Conservation (phyloP, 2,797 vertebrate genomes). For the Telmatherina bonti region DNA sequence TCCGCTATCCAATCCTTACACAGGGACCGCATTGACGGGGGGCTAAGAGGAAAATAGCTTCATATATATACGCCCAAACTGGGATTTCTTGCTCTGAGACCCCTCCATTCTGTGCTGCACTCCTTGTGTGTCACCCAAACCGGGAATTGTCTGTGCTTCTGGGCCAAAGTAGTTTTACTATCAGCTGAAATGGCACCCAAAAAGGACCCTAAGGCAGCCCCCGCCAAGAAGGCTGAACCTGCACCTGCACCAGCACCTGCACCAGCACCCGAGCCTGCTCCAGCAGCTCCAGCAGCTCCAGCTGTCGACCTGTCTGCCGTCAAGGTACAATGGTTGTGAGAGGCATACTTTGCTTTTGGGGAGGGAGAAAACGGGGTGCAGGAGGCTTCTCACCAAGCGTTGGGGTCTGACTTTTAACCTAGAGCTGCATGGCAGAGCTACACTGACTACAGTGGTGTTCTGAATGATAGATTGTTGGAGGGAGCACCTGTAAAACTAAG, state of each 20-base stretch:
- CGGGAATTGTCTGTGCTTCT: conserved; percentile 70
- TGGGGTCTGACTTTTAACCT: conserved; percentile 17
- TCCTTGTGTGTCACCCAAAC: conserved; percentile 75
- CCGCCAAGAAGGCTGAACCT: conserved; percentile 80
- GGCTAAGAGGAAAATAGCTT: conserved; percentile 76
- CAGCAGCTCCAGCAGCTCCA: conserved; percentile 41
- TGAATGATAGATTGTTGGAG: too few relatives aligned
- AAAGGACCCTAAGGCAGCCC: conserved; percentile 84
- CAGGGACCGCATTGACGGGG: conserved; percentile 53
- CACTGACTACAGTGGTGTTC: neutral
- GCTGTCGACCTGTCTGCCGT: conserved; percentile 80
- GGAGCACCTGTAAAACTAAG: too few relatives aligned
- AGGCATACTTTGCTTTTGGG: conserved; percentile 5
- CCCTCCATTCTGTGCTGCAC: conserved; percentile 77
- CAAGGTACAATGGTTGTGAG: conserved; percentile 74
- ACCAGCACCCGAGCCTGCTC: conserved; percentile 51
- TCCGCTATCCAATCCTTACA: conserved; percentile 74
- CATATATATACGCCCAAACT: conserved; percentile 82
- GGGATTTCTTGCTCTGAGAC: conserved; percentile 77
- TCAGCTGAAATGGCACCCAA: conserved; percentile 84
- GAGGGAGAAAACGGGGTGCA: conserved; percentile 3
- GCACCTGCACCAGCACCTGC: conserved; percentile 52
- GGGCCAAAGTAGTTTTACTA: conserved; percentile 53
- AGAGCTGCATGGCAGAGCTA: conserved; percentile 11
- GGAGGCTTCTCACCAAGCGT: conserved; percentile 8